phyloP scores from a whole-genome alignment of 92 coral and sea anemone species.

The Chrysogorgia sp. region DNA sequence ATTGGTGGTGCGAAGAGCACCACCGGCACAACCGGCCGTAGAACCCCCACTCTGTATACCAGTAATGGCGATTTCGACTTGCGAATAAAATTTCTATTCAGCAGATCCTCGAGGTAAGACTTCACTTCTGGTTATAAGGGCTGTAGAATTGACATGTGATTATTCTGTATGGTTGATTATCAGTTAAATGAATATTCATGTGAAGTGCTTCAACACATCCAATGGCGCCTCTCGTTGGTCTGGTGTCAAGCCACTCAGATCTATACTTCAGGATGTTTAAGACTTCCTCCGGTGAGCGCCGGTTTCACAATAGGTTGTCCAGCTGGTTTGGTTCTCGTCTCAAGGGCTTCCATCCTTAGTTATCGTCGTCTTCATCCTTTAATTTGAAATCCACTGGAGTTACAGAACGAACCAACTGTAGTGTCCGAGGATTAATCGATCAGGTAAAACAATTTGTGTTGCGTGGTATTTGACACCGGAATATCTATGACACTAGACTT shows the following conservation, averaged over 20 bases:
- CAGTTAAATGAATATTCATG: no score
- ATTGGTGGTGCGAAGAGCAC: no score
- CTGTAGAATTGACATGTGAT: conserved; percentile 48
- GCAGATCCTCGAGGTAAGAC: no score
- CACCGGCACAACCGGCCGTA: no score
- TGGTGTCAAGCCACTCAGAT: conserved; percentile 45
- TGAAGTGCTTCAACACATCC: conserved; percentile 43
- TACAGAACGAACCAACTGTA: conserved; percentile 55
- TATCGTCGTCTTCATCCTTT: conserved; percentile 24
- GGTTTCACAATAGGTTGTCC: neutral
- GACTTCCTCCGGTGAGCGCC: no score
- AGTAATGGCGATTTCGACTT: no score
- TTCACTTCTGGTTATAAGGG: no score
- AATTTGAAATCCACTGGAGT: conserved; percentile 52
- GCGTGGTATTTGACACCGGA: conserved; percentile 54
- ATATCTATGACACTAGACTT: conserved; percentile 26
- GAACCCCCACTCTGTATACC: no score
- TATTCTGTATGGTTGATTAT: conserved; percentile 52
- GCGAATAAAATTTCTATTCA: no score
- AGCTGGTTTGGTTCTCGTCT: neutral
- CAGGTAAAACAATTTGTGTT: conserved; percentile 52
- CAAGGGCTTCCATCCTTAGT: conserved; percentile 13
- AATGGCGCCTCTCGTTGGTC: conserved; percentile 33
- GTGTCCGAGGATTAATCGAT: conserved; percentile 49
- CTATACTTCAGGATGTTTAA: no score